Conservation (phyloP, 2,888 invertebrate genomes). For the Epinotia ramella region DNA sequence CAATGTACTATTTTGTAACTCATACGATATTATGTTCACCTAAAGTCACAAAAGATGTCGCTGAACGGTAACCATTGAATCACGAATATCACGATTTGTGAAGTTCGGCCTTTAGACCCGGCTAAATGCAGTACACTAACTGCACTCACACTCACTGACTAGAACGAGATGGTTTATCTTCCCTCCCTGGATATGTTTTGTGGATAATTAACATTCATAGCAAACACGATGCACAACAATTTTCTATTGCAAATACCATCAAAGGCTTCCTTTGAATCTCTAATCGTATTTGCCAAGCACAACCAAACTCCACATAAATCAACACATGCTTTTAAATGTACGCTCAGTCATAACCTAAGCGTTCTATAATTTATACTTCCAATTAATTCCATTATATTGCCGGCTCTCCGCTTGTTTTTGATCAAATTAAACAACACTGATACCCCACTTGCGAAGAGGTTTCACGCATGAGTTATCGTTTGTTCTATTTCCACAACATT, state of each 20-base stretch:
- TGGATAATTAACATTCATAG: too few species aligned
- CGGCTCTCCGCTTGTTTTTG: conserved; percentile 30
- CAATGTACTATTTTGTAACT: too few species aligned
- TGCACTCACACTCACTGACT: too few species aligned
- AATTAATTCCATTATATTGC: conserved; percentile 32
- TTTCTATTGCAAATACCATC: background rate
- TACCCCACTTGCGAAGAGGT: conserved; percentile 27
- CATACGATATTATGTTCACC: background rate
- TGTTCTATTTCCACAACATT: conserved; percentile 11
- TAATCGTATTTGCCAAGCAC: conserved; percentile 16
- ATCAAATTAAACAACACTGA: conserved; percentile 34
- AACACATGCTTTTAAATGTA: conserved; percentile 22
- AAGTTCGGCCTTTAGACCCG: too few species aligned
- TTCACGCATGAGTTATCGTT: conserved; percentile 14
- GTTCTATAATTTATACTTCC: conserved; percentile 39
- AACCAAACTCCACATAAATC: background rate
- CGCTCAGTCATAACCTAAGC: conserved; percentile 18
- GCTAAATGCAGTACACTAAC: too few species aligned
- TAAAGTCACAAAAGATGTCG: too few species aligned
- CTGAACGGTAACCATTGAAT: too few species aligned
- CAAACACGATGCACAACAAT: background rate
- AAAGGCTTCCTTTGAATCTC: background rate
- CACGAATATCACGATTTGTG: too few species aligned
- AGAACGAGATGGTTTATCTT: too few species aligned
- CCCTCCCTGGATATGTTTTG: too few species aligned